A percentile compares a stretch with the other conserved stretches of the same genome.
These are phyloP conservation scores for Palythoa heliodiscus DNA, from an alignment of 92 coral and sea anemone species.

Conservation along the genomic window DNA sequence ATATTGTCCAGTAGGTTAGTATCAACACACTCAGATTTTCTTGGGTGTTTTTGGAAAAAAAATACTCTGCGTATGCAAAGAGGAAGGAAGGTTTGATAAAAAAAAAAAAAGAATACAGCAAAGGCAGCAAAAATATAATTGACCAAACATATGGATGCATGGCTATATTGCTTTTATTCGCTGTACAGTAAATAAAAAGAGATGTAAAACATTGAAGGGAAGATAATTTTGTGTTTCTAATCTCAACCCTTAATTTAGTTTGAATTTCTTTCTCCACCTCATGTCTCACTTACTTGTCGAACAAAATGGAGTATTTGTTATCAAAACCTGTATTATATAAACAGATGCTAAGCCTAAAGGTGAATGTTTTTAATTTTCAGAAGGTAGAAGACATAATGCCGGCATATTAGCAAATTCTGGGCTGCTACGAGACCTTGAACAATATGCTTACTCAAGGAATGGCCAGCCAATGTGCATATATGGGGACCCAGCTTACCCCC, in stretches of 20 bases:
- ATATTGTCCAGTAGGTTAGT: constrained; percentile 19
- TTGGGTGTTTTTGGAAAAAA: not conserved
- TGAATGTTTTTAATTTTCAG: too few species aligned
- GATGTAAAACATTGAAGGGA: not conserved
- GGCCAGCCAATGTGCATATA: too few species aligned
- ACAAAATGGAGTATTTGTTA: not conserved
- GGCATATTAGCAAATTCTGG: too few species aligned
- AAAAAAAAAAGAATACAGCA: constrained; percentile 1
- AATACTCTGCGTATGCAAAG: not conserved
- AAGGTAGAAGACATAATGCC: too few species aligned
- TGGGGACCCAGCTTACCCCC: too few species aligned
- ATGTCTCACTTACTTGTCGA: not conserved
- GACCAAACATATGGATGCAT: not conserved
- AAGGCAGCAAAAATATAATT: not conserved
- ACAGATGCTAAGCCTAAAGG: too few species aligned
- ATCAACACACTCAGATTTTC: too few species aligned
- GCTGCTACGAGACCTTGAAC: too few species aligned
- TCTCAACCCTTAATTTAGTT: not conserved
- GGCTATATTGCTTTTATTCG: not conserved
- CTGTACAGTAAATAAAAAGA: not conserved
- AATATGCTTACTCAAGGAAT: too few species aligned
- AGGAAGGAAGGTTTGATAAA: too few species aligned
- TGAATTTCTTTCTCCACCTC: too few species aligned
- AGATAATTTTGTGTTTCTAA: constrained; percentile 4
- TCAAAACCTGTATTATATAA: too few species aligned